Base-by-base conservation (phyloP, 2,113 vertebrate genomes). In the Pelobates fuscus region DNA sequence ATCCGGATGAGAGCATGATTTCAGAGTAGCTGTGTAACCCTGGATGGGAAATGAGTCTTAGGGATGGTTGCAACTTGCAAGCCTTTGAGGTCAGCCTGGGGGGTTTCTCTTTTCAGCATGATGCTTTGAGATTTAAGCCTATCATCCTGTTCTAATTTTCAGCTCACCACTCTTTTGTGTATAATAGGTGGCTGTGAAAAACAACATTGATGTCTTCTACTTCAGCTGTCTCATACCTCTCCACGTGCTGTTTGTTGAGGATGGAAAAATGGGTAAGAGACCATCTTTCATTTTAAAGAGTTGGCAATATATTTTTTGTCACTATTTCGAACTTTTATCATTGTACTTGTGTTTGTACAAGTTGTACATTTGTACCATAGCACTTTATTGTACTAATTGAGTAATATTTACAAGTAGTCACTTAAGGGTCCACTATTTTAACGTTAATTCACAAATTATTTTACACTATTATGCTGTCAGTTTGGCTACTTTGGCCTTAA, bases 161-260 rank as follows among this genome's bases (percentile, higher is more conserved):
- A 17, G 44, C 29, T 15, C 30, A 65, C 62, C 24, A 24, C 32
- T 6, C 24, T 81, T 84, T 72, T 83, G 84, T 82, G 70, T 52
- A 0, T 80, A 25, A 43, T 91, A 99, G 97, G 97, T 99, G 89
- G 97, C 97, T 76, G 97, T 99, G 85, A 99, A 99, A 91, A 99
- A 99, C 93, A 99, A 84, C 87, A 99, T 99, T 0, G 97, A 99
- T 29, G 97, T 99, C 69, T 99, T 99, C 86, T 99, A 99, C 94
- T 99, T 97, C 90, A 99, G 97, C 82, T 97, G 96, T 71, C 93
- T 99, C 59, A 97, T 99, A 83, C 97, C 97, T 57, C 95, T 99
- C 82, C 96, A 93, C 5, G 89, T 98, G 75, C 96, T 99, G 85
- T 99, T 99, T 24, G 97, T 99, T n/a, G 97, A 99, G 85, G 97